A percentile compares a stretch with the other conserved stretches of the same genome.
These are phyloP conservation scores for Platycnemis pennipes DNA, from an alignment of 2,888 invertebrate species.

Conservation along the genomic window DNA sequence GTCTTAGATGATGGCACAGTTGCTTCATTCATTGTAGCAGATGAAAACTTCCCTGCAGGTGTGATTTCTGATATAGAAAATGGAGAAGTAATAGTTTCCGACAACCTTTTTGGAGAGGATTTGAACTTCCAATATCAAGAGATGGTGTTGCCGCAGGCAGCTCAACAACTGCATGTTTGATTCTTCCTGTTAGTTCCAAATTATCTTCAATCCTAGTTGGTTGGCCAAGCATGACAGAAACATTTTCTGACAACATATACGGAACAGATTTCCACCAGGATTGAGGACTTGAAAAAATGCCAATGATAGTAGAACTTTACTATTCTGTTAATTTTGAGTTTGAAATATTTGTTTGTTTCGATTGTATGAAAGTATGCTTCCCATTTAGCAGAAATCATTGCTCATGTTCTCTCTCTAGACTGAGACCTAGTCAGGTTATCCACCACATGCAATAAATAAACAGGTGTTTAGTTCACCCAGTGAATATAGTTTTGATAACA, in stretches of 20 bases:
- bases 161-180: constrained; percentile 46
- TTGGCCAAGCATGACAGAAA: not conserved
- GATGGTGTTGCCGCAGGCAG: constrained; percentile 68
- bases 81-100: constrained; percentile 80
- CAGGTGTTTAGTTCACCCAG: constrained; percentile 34
- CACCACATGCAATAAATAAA: not conserved
- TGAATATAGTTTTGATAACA: constrained; percentile 66
- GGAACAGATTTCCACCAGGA: not conserved
- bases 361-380: constrained; percentile 63
- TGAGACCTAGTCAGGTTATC: constrained; percentile 45
- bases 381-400: constrained; percentile 56
- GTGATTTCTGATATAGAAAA: constrained; percentile 80
- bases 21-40: constrained; percentile 80
- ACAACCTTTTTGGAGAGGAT: constrained; percentile 73
- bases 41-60: constrained; percentile 79
- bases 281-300: not conserved
- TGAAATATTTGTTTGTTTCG: constrained; percentile 43
- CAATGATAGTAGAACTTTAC: constrained; percentile 23
- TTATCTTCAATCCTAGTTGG: not conserved
- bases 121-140: constrained; percentile 71
- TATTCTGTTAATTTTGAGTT: constrained; percentile 49
- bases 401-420: constrained; percentile 56
- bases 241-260: not conserved
- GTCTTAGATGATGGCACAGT: constrained; percentile 75
- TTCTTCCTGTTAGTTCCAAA: not conserved